phyloP scores from a whole-genome alignment of 1,140 invertebrate species.

The Caenorhabditis latens region DNA sequence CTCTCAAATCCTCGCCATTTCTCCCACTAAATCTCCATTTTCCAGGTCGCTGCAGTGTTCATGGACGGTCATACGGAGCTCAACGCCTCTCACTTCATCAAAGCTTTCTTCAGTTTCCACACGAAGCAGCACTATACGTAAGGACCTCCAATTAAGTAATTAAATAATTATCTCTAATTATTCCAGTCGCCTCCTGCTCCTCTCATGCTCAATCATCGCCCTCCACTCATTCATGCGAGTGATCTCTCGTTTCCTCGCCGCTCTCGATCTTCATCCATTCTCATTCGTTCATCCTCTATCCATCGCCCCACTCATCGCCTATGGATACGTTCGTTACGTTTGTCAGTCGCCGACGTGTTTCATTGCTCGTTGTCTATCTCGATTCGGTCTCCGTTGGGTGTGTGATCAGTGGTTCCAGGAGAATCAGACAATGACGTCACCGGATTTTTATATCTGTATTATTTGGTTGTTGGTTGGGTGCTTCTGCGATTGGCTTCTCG shows the following conservation, averaged over 20 bases:
- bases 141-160: not conserved
- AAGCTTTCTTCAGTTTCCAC: constrained; percentile 41
- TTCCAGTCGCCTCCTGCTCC: constrained; percentile 56
- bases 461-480: constrained; percentile 70
- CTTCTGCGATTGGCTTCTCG: constrained; percentile 66
- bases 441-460: constrained; percentile 65
- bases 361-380: not conserved
- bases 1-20: too few species aligned
- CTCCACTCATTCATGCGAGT: constrained; percentile 47
- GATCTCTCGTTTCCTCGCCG: constrained; percentile 59
- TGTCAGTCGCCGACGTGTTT: constrained; percentile 43
- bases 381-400: constrained; percentile 16
- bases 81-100: constrained; percentile 53
- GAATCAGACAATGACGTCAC: constrained; percentile 26
- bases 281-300: constrained; percentile 58
- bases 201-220: constrained; percentile 9
- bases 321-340: constrained; percentile 1
- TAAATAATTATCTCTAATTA: not conserved
- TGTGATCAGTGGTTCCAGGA: constrained; percentile 41
- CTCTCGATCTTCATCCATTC: constrained; percentile 53
- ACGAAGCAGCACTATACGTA: constrained; percentile 42
- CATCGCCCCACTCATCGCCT: constrained; percentile 52
- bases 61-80: constrained; percentile 57
- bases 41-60: constrained; percentile 61
- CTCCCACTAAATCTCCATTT: not conserved